phyloP scores from a whole-genome alignment of 2,888 invertebrate species.

The Crepidodera aurea region DNA sequence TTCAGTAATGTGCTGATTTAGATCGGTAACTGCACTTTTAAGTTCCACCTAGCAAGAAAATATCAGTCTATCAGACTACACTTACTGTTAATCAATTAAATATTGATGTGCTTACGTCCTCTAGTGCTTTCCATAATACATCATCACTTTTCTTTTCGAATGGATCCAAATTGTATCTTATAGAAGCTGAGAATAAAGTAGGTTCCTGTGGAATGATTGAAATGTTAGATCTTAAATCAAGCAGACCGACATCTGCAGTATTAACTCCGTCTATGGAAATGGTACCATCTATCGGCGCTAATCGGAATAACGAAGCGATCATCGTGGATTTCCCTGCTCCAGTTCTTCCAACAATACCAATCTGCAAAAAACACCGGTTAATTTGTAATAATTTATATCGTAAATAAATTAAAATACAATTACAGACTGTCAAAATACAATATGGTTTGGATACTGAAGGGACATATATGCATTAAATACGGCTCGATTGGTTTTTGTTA shows the following conservation, averaged over 20 bases:
- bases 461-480: too few species aligned
- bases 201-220: constrained; percentile 88
- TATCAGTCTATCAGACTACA: neutral
- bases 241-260: constrained; percentile 73
- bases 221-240: constrained; percentile 79
- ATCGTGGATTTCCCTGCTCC: constrained; percentile 88
- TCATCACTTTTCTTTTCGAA: constrained; percentile 77
- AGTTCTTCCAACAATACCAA: constrained; percentile 87
- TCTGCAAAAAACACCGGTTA: constrained; percentile 66
- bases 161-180: constrained; percentile 87
- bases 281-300: constrained; percentile 78
- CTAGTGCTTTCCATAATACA: constrained; percentile 79
- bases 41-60: constrained; percentile 64
- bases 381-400: too few species aligned
- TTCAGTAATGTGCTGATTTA: constrained; percentile 74
- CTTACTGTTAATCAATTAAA: neutral
- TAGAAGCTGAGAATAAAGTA: constrained; percentile 82
- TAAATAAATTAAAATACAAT: neutral
- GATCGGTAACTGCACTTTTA: constrained; percentile 71
- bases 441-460: too few species aligned
- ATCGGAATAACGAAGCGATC: constrained; percentile 82
- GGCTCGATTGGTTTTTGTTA: too few species aligned
- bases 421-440: too few species aligned
- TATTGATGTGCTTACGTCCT: constrained; percentile 62
- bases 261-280: constrained; percentile 80